Evolutionary conservation across 2,888 invertebrate species (phyloP), one percentile per base, ranked within the genome.

Genomic region (Apodemia duryi): DNA sequence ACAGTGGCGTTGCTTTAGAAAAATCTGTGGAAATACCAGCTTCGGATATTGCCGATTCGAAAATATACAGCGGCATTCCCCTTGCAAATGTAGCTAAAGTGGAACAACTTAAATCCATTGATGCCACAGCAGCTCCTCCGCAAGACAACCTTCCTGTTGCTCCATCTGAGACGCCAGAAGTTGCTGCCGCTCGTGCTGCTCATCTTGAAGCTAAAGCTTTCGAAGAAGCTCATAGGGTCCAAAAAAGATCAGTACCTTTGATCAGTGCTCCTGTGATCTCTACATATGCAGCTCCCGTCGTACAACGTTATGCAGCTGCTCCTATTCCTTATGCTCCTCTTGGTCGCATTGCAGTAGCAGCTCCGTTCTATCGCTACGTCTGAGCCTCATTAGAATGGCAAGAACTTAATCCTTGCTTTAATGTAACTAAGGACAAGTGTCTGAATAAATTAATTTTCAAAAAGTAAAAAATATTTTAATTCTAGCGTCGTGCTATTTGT

Each of bases 181-280:
- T 89, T 21, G 72, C 83, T 64, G 88, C 89, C 62, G 90, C 89
- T 43, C 87, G 85, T 64, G 82, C 84, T 62, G 86, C 84, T 28
- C 90, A 88, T 75, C 82, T 85, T 54, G 81, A 88, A 72, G 86
- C 90, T 61, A 86, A 89, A 69, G 84, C 85, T 65, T 70, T 84
- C 7, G 79, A 84, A 68, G 84, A 80, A 35, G 77, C 77, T 11
- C 91, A 91, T 72, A 71, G 81, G 66, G 84, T 92, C 74, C 77
- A 80, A 69, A 92, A 92, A 75, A 87, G 92, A 13, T 91, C 91
- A 1, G 84, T 77, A 46, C 11, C 46, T 13, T 11, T 46, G 46
- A 13, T 46, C 13, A 13, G 46, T 46, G 7, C 46, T 46, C 85
- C 85, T 32, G 64, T 83, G 9, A 66, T 83, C 52, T 77, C 86